A percentile compares a stretch with the other conserved stretches of the same genome.
phyloP scores from a whole-genome alignment of 30 jellyfish, hydroid and myxozoan species.

The Calvadosia cruxmelitensis region DNA sequence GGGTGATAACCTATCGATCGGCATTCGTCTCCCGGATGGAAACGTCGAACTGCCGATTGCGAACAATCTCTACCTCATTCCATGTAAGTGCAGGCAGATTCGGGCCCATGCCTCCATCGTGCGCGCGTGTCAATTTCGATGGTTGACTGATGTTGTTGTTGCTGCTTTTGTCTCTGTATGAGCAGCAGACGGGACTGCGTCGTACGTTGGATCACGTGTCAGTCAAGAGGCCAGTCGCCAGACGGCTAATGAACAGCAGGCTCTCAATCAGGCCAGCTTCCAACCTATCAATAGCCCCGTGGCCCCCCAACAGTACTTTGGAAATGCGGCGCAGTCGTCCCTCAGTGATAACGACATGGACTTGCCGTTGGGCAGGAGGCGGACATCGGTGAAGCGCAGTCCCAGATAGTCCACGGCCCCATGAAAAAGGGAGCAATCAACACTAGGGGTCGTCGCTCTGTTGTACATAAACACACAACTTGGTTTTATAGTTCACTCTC shows the following conservation, averaged over 20 bases:
- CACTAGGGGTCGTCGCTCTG: too few species aligned
- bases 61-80: slow-evolving; percentile 61
- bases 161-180: background rate
- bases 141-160: too few species aligned
- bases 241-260: background rate
- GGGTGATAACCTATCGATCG: slow-evolving; percentile 84
- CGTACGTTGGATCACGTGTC: slow-evolving; percentile 1
- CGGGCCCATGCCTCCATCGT: too few species aligned
- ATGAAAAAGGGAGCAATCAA: too few species aligned
- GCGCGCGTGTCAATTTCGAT: too few species aligned
- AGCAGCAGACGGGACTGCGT: background rate
- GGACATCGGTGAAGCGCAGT: background rate
- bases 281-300: background rate
- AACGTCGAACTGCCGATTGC: slow-evolving; percentile 53
- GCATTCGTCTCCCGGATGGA: slow-evolving; percentile 88
- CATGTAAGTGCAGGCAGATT: slow-evolving; percentile 70
- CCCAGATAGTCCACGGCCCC: background rate
- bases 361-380: background rate
- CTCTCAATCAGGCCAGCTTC: background rate
- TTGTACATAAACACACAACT: too few species aligned
- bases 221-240: background rate
- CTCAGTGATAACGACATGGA: background rate
- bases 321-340: background rate
- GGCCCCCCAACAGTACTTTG: background rate
- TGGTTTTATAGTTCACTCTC: too few species aligned